Evolutionary conservation across 2,888 invertebrate species (phyloP), one percentile per base, ranked within the genome.

Genomic region (Drosophila siamana): DNA sequence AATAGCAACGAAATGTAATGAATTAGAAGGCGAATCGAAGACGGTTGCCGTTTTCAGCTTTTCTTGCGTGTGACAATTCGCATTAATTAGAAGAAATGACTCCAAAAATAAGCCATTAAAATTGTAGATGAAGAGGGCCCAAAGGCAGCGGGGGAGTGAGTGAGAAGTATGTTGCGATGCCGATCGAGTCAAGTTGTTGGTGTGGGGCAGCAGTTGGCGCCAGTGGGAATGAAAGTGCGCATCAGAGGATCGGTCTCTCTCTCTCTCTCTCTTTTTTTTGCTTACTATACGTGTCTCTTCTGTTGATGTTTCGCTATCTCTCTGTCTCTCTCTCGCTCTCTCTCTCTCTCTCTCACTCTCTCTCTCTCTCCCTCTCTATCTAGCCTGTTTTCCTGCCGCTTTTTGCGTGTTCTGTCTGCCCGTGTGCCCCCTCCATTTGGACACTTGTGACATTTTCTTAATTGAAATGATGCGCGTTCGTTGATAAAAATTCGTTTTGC

Each of bases 401-500:
- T 71, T 76, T 76, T 57, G 77, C 73, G 78, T 74, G 77, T 60
- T 52, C 48, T 41, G 8, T 5, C 26, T 30, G 57, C 19, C 73
- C 65, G 76, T 76, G 66, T 66, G 57, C 44, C 48, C 67, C 55
- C 73, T 64, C 66, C 86, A 86, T 64, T 87, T 75, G 84, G 89
- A 78, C 86, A 76, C 71, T 83, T 86, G 86, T 86, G 89, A 86
- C 86, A 86, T 89, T 88, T 88, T 88, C 88, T 86, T 89, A 86
- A 86, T 86, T 89, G 89, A 86, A 86, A 86, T 89, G 86, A 86
- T 89, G 86, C 85, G 84, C 84, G 89, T 88, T 89, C 70, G 79
- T 88, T 86, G 89, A 86, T 89, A 86, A 86, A 89, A 86, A 71
- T 89, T 85, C 82, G 77, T 87, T 78, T 70, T n/a, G n/a, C n/a